Base-by-base conservation (phyloP, 2,888 invertebrate species). In the Noctua comes region DNA sequence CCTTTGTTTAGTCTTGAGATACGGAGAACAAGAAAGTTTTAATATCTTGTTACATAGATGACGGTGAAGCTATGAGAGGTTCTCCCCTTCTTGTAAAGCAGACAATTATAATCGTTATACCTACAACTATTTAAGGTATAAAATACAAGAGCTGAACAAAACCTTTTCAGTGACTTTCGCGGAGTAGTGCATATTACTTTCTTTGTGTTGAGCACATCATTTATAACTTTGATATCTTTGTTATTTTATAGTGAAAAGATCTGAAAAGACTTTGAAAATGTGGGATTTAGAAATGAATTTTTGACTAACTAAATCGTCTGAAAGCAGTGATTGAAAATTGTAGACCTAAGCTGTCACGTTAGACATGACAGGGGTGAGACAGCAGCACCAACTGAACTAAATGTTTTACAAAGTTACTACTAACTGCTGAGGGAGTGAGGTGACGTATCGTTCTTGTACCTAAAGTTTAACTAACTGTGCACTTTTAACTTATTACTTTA, bases 1-100 rank as follows among this genome's bases (percentile, higher is more conserved):
- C 27, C n/a, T 68, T 57, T 71, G n/a, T 71, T 66, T 69, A 43
- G 51, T n/a, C n/a, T 36, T 74, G 21, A 18, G 66, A 73, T 43
- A 51, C 13, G 13, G 31, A 2, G 27, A 73, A 27, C 43, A 27
- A 27, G 51, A 16, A 24, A 51, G 27, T 62, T 62, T 51, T 21
- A 40, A 48, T 64, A 64, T 62, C 54, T 24, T 68, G 57, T 68
- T 66, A 62, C 59, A n/a, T 62, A 24, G 18, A 54, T 73, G 62
- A 68, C 24, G 2, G 7, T 3, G 51, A 79, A 68, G 5, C 43
- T 18, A 27, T 43, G 8, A 31, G 57, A 70, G 16, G 6, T 65
- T 71, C 13, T n/a, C 51, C 21, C 21, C 18, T 11, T 24, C 31
- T 7, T 57, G 43, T 66, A 21, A 31, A 43, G 5, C 3, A 59